Evolutionary conservation across 1,140 invertebrate species (phyloP).

Genomic region (Capitella teleta): DNA sequence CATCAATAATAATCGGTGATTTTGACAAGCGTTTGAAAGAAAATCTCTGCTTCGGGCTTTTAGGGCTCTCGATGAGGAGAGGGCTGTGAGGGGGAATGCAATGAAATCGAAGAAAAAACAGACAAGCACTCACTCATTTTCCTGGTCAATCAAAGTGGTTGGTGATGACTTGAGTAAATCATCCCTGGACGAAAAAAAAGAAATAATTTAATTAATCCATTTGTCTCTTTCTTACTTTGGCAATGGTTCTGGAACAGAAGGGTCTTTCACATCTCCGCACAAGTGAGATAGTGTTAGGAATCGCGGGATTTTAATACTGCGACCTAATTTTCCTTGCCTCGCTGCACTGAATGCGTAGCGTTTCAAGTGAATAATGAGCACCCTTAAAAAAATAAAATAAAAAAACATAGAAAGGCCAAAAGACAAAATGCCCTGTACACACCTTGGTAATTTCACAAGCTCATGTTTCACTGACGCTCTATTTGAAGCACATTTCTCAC

Average conservation of each 20-base stretch:
- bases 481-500: conserved; percentile 28
- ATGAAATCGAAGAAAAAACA: too few species aligned
- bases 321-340: conserved; percentile 18
- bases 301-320: conserved; percentile 17
- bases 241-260: conserved; percentile 13
- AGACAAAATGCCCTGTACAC: neutral
- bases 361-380: conserved; percentile 35
- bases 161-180: too few species aligned
- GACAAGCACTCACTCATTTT: too few species aligned
- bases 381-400: conserved; percentile 12
- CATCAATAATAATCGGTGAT: neutral
- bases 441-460: conserved; percentile 29
- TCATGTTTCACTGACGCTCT: conserved; percentile 24
- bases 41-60: neutral
- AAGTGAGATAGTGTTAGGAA: conserved; percentile 19
- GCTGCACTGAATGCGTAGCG: conserved; percentile 24
- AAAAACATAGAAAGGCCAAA: neutral
- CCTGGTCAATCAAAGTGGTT: neutral
- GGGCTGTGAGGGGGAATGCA: too few species aligned
- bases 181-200: neutral
- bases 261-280: conserved; percentile 18
- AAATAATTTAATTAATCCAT: neutral
- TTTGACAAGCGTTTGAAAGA: neutral
- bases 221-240: too few species aligned
- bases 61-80: too few species aligned